Conservation (phyloP, 1,140 invertebrate genomes). For the Lamellibrachia luymesi region DNA sequence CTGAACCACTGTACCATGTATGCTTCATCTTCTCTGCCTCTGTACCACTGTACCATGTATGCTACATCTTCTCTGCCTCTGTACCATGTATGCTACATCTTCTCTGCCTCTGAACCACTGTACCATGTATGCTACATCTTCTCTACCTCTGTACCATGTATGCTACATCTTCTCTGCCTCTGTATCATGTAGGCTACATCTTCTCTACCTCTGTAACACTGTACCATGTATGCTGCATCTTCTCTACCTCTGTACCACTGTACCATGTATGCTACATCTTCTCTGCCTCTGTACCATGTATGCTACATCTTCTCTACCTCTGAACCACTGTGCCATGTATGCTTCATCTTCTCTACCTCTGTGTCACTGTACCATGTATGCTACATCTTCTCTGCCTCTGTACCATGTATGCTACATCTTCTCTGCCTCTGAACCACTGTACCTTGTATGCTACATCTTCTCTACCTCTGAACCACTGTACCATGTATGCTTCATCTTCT, state of each 20-base stretch:
- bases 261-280: conserved; percentile 62
- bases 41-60: conserved; percentile 67
- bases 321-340: too few relatives aligned
- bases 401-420: conserved; percentile 14
- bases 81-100: background rate
- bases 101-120: too few relatives aligned
- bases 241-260: conserved; percentile 66
- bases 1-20: too few relatives aligned
- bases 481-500: background rate
- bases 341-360: too few relatives aligned
- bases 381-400: too few relatives aligned
- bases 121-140: too few relatives aligned
- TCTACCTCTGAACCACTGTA: background rate
- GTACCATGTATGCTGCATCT: background rate
- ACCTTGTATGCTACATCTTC: conserved; percentile 60
- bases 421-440: conserved; percentile 70
- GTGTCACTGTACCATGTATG: too few relatives aligned
- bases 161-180: too few relatives aligned
- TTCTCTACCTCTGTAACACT: too few relatives aligned
- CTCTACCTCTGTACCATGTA: too few relatives aligned
- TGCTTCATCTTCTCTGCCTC: conserved; percentile 59
- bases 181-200: too few relatives aligned
- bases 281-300: background rate
- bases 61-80: conserved; percentile 34
- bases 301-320: background rate